Evolutionary conservation across 2,797 vertebrate species (phyloP), one percentile per base, ranked within the genome.

Genomic region (Pipistrellus pipistrellus): DNA sequence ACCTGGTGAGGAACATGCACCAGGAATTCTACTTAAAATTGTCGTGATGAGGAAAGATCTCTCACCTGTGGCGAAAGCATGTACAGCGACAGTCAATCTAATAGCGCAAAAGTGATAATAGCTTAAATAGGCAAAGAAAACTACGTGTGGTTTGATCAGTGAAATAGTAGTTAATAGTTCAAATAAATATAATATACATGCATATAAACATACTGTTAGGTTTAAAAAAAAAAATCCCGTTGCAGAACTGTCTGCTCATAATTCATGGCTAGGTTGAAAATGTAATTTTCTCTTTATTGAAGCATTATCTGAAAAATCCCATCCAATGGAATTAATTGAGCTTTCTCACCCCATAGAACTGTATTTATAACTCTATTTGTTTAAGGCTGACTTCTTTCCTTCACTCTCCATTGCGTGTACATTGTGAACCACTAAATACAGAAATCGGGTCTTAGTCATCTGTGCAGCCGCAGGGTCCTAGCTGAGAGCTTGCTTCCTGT

Each of bases 201-300:
- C 21, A 35, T 66, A 30, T 30, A 84, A 46, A 53, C 21, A 73
- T 85, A 86, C 78, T 38, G 18, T 25, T 57, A 46, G 64, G 32
- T 30, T 62, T 59, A 20, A 23, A 2, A 20, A 2, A 20, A 53
- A 53, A 69, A 80, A 73, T 75, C 48, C 77, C 13, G 0, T 82
- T 59, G 30, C 25, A 44, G 48, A 85, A 93, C 30, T 68, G 15
- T 53, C 77, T 77, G 64, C 55, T 93, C 13, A 59, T 87, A 76
- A 93, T 95, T 86, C 90, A 93, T 59, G 69, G 59, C n/a, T 64
- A 85, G 90, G 62, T 81, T 91, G 85, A 92, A 91, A 85, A 87
- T 73, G 30, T 46, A 84, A 88, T 92, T 41, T 85, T 95, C 35
- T 93, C 66, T 88, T 92, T 76, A 93, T 81, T 90, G 85, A 96